A percentile compares a stretch with the other conserved stretches of the same genome.
These are phyloP conservation scores for Helarctos malayanus DNA, from an alignment of 2,797 vertebrate species.

Conservation along the genomic window DNA sequence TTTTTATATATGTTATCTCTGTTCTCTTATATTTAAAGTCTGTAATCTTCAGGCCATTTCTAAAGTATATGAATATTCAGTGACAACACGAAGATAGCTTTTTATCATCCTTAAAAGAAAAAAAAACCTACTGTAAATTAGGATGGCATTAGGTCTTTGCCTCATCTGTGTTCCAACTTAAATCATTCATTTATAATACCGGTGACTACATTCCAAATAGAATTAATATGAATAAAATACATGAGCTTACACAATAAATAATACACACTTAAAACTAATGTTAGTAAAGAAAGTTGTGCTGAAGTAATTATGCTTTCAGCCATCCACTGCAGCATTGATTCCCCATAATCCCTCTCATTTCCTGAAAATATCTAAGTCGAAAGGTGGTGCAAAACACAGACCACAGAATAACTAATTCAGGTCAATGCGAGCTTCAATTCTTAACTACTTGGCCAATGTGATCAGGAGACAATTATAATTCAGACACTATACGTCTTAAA, in stretches of 20 bases:
- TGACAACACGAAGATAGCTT: not conserved
- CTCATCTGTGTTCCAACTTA: not conserved
- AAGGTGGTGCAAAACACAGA: constrained; percentile 44
- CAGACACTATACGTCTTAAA: not conserved
- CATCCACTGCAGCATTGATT: constrained; percentile 56
- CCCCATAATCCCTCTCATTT: constrained; percentile 73
- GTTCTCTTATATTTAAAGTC: constrained; percentile 2
- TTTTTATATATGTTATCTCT: not conserved
- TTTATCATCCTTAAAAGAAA: not conserved
- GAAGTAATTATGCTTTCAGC: constrained; percentile 63
- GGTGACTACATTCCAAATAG: constrained; percentile 46
- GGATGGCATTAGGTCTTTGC: not conserved
- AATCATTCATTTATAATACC: constrained; percentile 49
- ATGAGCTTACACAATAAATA: constrained; percentile 23
- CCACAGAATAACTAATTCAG: constrained; percentile 70
- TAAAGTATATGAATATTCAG: not conserved
- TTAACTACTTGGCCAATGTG: constrained; percentile 56
- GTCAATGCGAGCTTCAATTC: constrained; percentile 42
- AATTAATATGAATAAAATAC: constrained; percentile 54
- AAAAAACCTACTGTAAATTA: not conserved
- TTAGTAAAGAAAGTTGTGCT: constrained; percentile 64
- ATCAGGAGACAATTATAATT: constrained; percentile 49
- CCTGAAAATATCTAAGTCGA: constrained; percentile 68
- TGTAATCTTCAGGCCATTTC: not conserved
- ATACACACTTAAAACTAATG: constrained; percentile 39